Percentiles rank a stretch among this genome's conserved stretches.
Conservation (phyloP, 2,797 vertebrate genomes). For the Periparus ater region DNA sequence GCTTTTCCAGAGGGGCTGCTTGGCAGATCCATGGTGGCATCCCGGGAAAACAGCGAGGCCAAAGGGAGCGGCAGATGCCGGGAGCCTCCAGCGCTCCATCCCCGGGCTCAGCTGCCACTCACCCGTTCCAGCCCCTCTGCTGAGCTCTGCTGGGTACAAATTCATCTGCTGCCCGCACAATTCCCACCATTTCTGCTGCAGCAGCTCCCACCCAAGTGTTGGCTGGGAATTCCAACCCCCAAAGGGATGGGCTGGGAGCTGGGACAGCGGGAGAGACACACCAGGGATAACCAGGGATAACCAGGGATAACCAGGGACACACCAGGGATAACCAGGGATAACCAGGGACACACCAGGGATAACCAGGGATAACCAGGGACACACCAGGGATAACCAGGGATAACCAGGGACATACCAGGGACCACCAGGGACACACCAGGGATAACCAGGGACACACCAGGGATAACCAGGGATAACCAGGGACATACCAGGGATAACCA, state of each 20-base stretch:
- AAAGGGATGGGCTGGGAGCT: neutral
- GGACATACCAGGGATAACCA: too few species aligned
- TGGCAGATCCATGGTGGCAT: neutral
- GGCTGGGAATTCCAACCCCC: fast-evolving
- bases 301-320: too few species aligned
- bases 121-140: neutral
- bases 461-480: too few species aligned
- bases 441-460: too few species aligned
- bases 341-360: too few species aligned
- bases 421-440: too few species aligned
- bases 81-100: neutral
- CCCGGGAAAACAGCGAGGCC: neutral
- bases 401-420: too few species aligned
- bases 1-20: neutral
- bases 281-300: too few species aligned
- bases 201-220: fast-evolving
- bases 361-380: too few species aligned
- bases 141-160: neutral
- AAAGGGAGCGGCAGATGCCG: neutral
- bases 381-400: too few species aligned
- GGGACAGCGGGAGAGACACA: fast-evolving
- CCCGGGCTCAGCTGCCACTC: neutral
- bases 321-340: too few species aligned
- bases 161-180: neutral
- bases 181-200: fast-evolving